Evolutionary conservation across 2,888 invertebrate species (phyloP).

Genomic region (Lampropteryx suffumata): DNA sequence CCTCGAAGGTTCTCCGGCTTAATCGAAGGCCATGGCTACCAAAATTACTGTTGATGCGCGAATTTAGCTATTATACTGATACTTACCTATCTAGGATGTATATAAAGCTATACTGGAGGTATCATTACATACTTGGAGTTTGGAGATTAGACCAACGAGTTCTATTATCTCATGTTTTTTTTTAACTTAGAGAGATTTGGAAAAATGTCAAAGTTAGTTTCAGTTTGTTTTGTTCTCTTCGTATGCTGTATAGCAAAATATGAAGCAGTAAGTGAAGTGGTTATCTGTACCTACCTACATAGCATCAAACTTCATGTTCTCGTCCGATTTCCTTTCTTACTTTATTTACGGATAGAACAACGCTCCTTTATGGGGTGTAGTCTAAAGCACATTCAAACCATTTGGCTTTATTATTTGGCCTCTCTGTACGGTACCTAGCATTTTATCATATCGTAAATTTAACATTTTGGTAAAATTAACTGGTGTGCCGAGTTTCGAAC

Average conservation of each 20-base stretch:
- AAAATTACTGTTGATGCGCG: constrained; percentile 31
- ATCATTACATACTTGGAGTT: constrained; percentile 6
- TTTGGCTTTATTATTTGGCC: too few species aligned
- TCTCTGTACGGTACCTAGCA: too few species aligned
- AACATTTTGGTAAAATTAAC: too few species aligned
- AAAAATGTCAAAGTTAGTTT: constrained; percentile 28
- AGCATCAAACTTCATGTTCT: too few species aligned
- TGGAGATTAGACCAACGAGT: neutral
- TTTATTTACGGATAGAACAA: too few species aligned
- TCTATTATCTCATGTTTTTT: neutral
- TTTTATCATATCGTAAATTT: too few species aligned
- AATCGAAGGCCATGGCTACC: constrained; percentile 38
- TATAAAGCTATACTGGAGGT: constrained; percentile 12
- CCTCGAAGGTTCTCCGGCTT: constrained; percentile 32
- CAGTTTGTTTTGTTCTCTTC: constrained; percentile 26
- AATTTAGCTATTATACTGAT: constrained; percentile 24
- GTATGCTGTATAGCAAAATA: constrained; percentile 24
- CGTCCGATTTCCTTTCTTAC: too few species aligned
- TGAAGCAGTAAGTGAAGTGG: constrained; percentile 37
- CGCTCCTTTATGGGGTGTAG: too few species aligned
- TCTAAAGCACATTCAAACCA: too few species aligned
- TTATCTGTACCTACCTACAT: too few species aligned
- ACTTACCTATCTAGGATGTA: constrained; percentile 2
- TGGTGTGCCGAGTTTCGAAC: too few species aligned
- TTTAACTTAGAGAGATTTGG: neutral